Conservation (phyloP, 2,113 vertebrate genomes). For the Takifugu flavidus region DNA sequence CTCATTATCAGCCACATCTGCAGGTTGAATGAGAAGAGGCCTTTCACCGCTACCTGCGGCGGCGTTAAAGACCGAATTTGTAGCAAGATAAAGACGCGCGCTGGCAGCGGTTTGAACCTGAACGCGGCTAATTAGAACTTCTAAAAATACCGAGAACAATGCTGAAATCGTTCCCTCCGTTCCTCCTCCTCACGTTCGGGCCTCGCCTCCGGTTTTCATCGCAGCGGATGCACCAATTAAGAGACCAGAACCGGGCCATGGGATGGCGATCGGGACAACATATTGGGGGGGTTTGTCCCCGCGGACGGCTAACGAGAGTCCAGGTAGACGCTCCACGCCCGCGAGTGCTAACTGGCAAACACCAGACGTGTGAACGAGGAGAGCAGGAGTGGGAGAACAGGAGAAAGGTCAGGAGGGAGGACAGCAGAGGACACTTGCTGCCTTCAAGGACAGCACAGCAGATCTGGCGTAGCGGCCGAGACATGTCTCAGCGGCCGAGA, state of each 20-base stretch:
- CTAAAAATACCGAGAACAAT: conserved; percentile 5
- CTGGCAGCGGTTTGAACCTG: conserved; percentile 6
- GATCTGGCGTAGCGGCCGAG: not conserved
- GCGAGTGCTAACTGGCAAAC: too few species aligned
- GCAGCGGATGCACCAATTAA: not conserved
- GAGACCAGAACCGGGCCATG: too few species aligned
- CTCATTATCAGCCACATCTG: conserved; percentile 6
- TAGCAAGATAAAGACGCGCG: not conserved
- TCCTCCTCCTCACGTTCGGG: not conserved
- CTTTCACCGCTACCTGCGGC: conserved; percentile 12
- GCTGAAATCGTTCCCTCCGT: not conserved
- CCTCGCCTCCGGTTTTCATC: not conserved
- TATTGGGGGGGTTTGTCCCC: too few species aligned
- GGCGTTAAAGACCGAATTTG: conserved; percentile 13
- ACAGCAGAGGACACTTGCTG: not conserved
- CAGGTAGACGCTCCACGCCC: too few species aligned
- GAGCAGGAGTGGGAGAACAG: not conserved
- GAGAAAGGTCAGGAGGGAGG: not conserved
- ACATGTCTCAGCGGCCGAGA: not conserved
- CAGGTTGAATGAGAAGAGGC: not conserved
- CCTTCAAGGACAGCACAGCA: not conserved
- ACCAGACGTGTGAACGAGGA: not conserved
- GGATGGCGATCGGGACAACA: too few species aligned
- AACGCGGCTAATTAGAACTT: conserved; percentile 16
- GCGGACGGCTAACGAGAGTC: too few species aligned